A percentile compares a stretch with the other conserved stretches of the same genome.
Evolutionary conservation across 2,113 vertebrate genomes (phyloP).

Genomic region (Orycteropus afer): DNA sequence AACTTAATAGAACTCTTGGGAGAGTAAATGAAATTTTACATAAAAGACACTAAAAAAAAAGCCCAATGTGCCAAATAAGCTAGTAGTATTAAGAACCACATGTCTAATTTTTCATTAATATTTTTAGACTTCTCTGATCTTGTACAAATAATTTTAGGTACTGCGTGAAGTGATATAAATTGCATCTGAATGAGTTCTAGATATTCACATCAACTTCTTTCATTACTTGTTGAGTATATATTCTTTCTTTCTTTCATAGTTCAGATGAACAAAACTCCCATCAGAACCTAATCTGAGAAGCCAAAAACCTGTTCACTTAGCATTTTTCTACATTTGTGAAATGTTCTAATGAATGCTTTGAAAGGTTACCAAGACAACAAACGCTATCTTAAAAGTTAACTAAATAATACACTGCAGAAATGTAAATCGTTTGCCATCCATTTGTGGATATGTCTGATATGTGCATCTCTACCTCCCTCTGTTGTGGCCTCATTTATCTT

Average conservation of each 20-base stretch:
- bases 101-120: conserved; percentile 43
- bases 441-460: background rate
- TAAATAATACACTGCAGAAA: conserved; percentile 6
- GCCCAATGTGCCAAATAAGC: too few species aligned
- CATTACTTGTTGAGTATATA: conserved; percentile 33
- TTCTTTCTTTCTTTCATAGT: background rate
- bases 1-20: background rate
- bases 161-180: background rate
- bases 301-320: background rate
- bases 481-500: background rate
- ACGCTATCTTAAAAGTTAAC: conserved; percentile 61
- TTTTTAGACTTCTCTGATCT: conserved; percentile 56
- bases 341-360: conserved; percentile 54
- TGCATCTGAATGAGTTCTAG: background rate
- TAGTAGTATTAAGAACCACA: too few species aligned
- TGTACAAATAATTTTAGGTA: conserved; percentile 48
- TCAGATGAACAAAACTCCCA: conserved; percentile 51
- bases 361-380: conserved; percentile 61
- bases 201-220: conserved; percentile 9
- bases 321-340: background rate
- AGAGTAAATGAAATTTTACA: background rate
- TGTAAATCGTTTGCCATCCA: background rate
- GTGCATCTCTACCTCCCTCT: background rate
- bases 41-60: conserved; percentile 12
- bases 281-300: background rate